Conservation (phyloP, 2,797 vertebrate species). For the Catostomus latipinnis region DNA sequence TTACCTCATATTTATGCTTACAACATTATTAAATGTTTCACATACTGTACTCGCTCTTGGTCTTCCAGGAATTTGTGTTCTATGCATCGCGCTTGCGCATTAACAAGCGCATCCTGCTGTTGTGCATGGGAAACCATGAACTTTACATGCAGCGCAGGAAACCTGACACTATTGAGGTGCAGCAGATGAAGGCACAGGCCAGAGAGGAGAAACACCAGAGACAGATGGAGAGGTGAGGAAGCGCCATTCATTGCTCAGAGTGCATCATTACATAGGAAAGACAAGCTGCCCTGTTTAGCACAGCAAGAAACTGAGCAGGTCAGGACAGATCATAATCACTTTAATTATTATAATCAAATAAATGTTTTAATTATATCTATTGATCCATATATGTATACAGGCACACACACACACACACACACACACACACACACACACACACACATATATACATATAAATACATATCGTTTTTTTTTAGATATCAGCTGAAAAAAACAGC, state of each 20-base stretch:
- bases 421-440: no score
- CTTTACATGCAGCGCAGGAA: slow-evolving; percentile 93
- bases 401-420: no score
- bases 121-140: slow-evolving; percentile 96
- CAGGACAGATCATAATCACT: no score
- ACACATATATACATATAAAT: no score
- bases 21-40: slow-evolving; percentile 8
- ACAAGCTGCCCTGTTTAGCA: not conserved
- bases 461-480: no score
- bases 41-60: not conserved
- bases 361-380: no score
- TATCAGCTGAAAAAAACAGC: no score
- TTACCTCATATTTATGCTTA: not conserved
- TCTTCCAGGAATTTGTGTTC: slow-evolving; percentile 89
- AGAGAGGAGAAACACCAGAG: slow-evolving; percentile 92
- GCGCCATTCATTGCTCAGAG: not conserved
- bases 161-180: slow-evolving; percentile 93
- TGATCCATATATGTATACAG: no score
- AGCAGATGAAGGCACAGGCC: slow-evolving; percentile 98
- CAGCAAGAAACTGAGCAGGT: no score
- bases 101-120: slow-evolving; percentile 92
- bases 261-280: not conserved
- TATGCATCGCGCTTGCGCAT: slow-evolving; percentile 89
- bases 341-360: no score
- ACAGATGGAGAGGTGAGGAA: slow-evolving; percentile 82